These are phyloP conservation scores for Oryzias sinensis DNA, from an alignment of 2,797 vertebrate species.

Conservation along the genomic window DNA sequence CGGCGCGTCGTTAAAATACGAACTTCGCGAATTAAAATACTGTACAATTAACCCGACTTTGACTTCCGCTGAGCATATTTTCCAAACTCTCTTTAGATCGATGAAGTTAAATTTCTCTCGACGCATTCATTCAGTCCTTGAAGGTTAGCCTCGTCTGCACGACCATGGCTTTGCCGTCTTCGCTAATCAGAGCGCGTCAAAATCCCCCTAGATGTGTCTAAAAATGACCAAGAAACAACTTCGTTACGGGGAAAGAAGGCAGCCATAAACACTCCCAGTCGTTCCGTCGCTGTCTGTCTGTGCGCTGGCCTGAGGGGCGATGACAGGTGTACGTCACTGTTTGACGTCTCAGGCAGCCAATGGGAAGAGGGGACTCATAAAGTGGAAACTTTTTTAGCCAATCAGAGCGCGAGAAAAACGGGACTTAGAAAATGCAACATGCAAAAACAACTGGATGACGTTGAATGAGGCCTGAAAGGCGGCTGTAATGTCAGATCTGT, in stretches of 20 bases:
- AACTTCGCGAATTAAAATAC: slow-evolving; percentile 3
- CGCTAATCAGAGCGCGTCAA: not conserved
- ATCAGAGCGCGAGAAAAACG: slow-evolving; percentile 20
- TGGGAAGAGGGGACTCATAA: not conserved
- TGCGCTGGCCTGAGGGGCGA: slow-evolving; percentile 37
- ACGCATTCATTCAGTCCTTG: slow-evolving; percentile 27
- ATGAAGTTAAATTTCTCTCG: slow-evolving; percentile 55
- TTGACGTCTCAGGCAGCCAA: slow-evolving; percentile 52
- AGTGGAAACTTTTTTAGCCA: slow-evolving; percentile 63
- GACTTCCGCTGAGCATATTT: slow-evolving; percentile 39
- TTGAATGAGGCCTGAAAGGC: slow-evolving; percentile 37
- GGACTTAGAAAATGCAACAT: slow-evolving; percentile 37
- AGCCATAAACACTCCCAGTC: slow-evolving; percentile 44
- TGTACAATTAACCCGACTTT: slow-evolving; percentile 15
- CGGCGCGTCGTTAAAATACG: not conserved
- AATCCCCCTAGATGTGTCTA: slow-evolving; percentile 8
- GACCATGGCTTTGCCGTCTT: not conserved
- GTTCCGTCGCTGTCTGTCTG: slow-evolving; percentile 31
- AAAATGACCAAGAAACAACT: slow-evolving; percentile 8
- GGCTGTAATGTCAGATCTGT: not conserved
- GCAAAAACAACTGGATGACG: slow-evolving; percentile 63
- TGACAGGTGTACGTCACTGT: slow-evolving; percentile 56
- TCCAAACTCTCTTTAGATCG: slow-evolving; percentile 28
- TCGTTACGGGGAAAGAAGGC: slow-evolving; percentile 19
- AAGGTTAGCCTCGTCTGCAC: slow-evolving; percentile 44